phyloP scores from a whole-genome alignment of 2,797 vertebrate genomes.

The Poecilia gillii region DNA sequence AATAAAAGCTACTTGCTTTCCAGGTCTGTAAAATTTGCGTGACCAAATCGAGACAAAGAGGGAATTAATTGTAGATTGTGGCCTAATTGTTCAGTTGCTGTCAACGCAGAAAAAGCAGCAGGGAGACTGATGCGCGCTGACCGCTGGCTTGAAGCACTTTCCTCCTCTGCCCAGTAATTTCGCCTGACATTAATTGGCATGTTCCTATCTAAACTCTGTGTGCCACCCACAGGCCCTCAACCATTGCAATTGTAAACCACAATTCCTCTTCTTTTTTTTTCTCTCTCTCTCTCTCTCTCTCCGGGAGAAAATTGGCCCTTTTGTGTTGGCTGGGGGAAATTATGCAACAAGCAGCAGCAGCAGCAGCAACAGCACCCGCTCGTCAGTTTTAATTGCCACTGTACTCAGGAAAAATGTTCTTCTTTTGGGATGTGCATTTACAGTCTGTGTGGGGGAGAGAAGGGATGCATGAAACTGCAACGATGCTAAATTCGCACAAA shows the following conservation, averaged over 20 bases:
- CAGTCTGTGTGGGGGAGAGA: constrained; percentile 11
- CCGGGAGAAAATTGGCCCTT: constrained; percentile 79
- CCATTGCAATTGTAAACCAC: constrained; percentile 72
- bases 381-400: constrained; percentile 78
- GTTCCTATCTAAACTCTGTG: constrained; percentile 65
- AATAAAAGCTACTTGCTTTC: neutral
- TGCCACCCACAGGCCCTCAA: constrained; percentile 64
- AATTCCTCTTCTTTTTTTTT: constrained; percentile 31
- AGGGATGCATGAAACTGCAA: constrained; percentile 12
- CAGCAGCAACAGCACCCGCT: constrained; percentile 23
- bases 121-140: constrained; percentile 42
- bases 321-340: constrained; percentile 76
- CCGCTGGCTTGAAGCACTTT: constrained; percentile 37
- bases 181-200: constrained; percentile 71
- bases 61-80: constrained; percentile 17
- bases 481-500: constrained; percentile 20
- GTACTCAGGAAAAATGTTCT: constrained; percentile 34
- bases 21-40: neutral
- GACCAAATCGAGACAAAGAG: constrained; percentile 2
- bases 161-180: constrained; percentile 61
- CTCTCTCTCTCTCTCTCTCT: constrained; percentile 43
- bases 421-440: constrained; percentile 33
- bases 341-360: constrained; percentile 73
- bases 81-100: constrained; percentile 25
- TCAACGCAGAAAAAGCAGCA: constrained; percentile 13